Conservation (phyloP, 2,797 vertebrate genomes). For the Gallinago solitaria region DNA sequence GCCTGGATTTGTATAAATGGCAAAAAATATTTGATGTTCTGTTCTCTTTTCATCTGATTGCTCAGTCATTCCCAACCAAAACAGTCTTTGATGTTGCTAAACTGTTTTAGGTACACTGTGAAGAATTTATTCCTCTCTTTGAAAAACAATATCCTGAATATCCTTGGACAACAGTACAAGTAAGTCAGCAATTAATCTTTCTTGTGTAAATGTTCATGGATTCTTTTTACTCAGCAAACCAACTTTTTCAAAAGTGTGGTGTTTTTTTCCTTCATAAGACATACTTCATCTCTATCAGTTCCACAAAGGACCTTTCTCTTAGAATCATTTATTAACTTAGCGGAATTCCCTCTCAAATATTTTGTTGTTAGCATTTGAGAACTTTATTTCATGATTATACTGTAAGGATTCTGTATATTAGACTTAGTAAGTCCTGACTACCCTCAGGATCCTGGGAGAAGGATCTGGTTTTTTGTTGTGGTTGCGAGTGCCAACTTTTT, state of each 20-base stretch:
- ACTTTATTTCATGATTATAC: neutral
- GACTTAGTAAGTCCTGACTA: neutral
- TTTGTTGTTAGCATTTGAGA: neutral
- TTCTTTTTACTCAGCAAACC: neutral
- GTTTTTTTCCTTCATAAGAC: neutral
- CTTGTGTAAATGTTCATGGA: neutral
- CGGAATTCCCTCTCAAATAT: neutral
- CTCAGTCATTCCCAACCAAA: neutral
- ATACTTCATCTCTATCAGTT: neutral
- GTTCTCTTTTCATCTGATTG: neutral
- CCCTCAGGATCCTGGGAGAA: neutral
- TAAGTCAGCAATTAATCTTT: slow-evolving; percentile 62
- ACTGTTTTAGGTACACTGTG: slow-evolving; percentile 86
- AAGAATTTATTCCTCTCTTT: slow-evolving; percentile 93
- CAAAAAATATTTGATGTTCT: neutral
- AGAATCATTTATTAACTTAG: neutral
- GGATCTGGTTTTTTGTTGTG: neutral
- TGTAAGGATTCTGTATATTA: neutral
- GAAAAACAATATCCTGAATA: slow-evolving; percentile 89
- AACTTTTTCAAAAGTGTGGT: neutral
- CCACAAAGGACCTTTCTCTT: neutral
- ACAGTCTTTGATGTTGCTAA: neutral
- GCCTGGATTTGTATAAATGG: neutral
- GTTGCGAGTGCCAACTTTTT: neutral
- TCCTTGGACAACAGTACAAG: slow-evolving; percentile 88